Conservation (phyloP, 2,113 vertebrate species). For the Tragelaphus scriptus region DNA sequence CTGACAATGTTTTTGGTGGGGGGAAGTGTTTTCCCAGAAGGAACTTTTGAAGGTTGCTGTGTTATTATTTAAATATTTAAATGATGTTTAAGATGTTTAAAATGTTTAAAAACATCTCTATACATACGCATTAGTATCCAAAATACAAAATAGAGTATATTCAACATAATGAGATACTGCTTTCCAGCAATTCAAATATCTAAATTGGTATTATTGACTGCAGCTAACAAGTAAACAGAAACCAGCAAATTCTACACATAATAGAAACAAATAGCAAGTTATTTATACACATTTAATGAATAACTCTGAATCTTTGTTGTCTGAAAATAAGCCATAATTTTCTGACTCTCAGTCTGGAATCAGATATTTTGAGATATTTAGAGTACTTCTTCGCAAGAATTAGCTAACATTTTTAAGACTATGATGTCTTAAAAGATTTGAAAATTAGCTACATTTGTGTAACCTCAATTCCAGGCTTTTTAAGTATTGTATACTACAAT, state of each 20-base stretch:
- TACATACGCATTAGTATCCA: not conserved
- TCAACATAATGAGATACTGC: not conserved
- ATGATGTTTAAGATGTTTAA: not conserved
- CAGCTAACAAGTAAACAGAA: not conserved
- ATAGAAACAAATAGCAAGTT: not conserved
- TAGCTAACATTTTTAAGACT: not conserved
- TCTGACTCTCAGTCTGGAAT: not conserved
- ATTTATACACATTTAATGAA: not conserved
- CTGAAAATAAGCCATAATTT: slow-evolving; percentile 22
- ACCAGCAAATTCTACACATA: not conserved
- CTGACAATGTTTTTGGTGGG: not conserved
- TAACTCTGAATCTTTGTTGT: not conserved
- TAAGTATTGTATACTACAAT: not conserved
- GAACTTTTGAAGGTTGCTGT: not conserved
- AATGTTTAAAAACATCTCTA: not conserved
- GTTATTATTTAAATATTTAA: not conserved
- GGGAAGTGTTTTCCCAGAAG: not conserved
- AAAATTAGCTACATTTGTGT: not conserved
- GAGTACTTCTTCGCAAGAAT: not conserved
- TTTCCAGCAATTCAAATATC: slow-evolving; percentile 1
- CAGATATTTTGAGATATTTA: not conserved
- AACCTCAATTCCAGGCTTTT: not conserved
- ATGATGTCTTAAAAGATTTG: not conserved
- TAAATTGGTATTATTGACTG: not conserved
- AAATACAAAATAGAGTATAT: slow-evolving; percentile 4